Conservation (phyloP, 92 coral and sea anemone genomes). For the Blastomussa wellsi region DNA sequence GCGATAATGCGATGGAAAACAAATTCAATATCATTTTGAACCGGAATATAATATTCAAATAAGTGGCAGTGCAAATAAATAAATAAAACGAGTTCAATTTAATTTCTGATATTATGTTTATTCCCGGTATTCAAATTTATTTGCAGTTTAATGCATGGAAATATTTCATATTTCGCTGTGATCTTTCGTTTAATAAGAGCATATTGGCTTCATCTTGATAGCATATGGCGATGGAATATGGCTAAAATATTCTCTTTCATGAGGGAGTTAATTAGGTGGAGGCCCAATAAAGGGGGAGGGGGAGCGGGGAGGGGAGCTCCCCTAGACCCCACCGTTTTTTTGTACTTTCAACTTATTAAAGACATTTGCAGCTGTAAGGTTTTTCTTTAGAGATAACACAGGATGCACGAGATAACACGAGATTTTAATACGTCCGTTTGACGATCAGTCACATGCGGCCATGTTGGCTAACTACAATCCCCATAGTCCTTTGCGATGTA, state of each 20-base stretch:
- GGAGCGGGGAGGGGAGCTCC: too few species aligned
- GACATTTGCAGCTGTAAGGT: neutral
- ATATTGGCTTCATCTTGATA: neutral
- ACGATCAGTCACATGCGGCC: too few species aligned
- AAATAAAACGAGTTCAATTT: neutral
- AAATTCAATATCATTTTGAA: neutral
- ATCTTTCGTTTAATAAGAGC: neutral
- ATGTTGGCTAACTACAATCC: too few species aligned
- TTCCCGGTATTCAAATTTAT: neutral
- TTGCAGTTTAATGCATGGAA: neutral
- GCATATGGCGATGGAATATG: neutral
- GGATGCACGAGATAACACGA: too few species aligned
- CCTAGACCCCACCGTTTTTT: too few species aligned
- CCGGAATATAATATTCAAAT: neutral
- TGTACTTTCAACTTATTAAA: slow-evolving; percentile 2
- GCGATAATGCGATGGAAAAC: neutral
- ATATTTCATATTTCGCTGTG: neutral
- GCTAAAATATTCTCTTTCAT: neutral
- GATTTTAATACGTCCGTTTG: too few species aligned
- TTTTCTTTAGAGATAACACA: too few species aligned
- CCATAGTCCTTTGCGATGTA: too few species aligned
- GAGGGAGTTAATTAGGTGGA: neutral
- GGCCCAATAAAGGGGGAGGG: too few species aligned
- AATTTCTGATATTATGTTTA: neutral
- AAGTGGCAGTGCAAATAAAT: neutral